Conservation (phyloP, 2,113 vertebrate species). For the Megaleporinus macrocephalus region DNA sequence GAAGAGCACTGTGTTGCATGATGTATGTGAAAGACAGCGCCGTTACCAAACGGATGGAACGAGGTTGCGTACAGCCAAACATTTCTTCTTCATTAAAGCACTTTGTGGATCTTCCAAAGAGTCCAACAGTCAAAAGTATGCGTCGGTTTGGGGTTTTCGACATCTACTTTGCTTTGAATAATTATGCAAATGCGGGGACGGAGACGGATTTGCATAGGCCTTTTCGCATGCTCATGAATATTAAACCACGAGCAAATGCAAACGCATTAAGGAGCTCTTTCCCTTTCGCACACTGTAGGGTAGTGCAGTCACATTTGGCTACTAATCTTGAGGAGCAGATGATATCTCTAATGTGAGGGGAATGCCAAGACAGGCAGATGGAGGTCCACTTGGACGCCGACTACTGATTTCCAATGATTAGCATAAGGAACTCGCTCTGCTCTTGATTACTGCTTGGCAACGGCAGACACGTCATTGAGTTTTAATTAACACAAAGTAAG, state of each 20-base stretch:
- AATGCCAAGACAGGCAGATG: constrained; percentile 37
- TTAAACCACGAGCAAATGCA: neutral
- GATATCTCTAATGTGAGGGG: constrained; percentile 7
- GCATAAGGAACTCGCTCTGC: constrained; percentile 39
- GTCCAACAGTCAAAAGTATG: neutral
- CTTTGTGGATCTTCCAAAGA: constrained; percentile 1
- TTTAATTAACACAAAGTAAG: constrained; percentile 43
- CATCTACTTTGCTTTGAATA: constrained; percentile 17
- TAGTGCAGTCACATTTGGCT: constrained; percentile 36
- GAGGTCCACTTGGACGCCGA: constrained; percentile 16
- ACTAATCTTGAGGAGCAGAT: constrained; percentile 30
- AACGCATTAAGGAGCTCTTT: constrained; percentile 2
- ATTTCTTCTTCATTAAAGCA: neutral
- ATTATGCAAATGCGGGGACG: constrained; percentile 26
- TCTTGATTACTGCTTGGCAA: constrained; percentile 49
- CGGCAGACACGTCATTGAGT: constrained; percentile 33
- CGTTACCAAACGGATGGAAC: neutral
- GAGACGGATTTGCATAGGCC: neutral
- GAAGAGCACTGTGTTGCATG: neutral
- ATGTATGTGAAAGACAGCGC: neutral
- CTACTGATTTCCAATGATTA: constrained; percentile 48
- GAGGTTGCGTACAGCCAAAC: neutral
- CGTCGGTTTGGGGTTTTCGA: neutral
- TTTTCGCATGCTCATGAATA: constrained; percentile 17
- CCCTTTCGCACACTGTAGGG: neutral